phyloP scores from a whole-genome alignment of 2,888 invertebrate species.

The Drosophila hamatofila region DNA sequence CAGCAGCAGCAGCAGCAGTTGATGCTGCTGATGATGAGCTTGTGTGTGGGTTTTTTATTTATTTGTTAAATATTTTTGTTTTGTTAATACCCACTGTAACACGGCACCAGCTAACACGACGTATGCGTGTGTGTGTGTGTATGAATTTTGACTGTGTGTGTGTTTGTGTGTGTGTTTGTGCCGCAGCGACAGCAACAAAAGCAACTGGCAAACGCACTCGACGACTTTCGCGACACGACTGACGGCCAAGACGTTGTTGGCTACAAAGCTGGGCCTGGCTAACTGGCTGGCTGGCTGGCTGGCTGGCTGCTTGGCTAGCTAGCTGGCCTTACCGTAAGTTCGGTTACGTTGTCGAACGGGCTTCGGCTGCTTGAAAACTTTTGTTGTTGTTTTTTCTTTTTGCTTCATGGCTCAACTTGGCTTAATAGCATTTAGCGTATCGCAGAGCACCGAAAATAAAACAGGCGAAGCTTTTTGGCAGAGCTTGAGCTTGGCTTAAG shows the following conservation, averaged over 20 bases:
- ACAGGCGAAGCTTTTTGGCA: conserved; percentile 41
- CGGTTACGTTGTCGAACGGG: conserved; percentile 71
- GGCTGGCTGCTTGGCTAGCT: conserved; percentile 15
- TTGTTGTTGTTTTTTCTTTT: conserved; percentile 39
- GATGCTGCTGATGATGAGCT: conserved; percentile 46
- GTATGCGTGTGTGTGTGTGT: conserved; percentile 21
- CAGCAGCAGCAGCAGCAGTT: conserved; percentile 7
- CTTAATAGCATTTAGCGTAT: conserved; percentile 66
- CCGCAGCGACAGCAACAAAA: conserved; percentile 56
- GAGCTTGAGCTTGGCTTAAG: conserved; percentile 32
- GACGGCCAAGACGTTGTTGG: conserved; percentile 72
- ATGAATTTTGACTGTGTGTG: conserved; percentile 24
- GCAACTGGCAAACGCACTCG: conserved; percentile 83
- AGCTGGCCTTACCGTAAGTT: conserved; percentile 73
- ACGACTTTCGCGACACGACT: conserved; percentile 86
- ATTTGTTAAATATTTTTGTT: conserved; percentile 40
- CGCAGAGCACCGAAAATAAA: conserved; percentile 44
- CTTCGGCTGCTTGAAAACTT: conserved; percentile 44
- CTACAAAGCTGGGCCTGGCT: conserved; percentile 31
- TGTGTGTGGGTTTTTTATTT: conserved; percentile 36
- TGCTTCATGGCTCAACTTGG: conserved; percentile 77
- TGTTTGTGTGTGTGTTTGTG: conserved; percentile 33
- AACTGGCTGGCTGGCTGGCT: conserved; percentile 37
- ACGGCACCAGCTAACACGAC: conserved; percentile 40
- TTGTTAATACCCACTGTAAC: conserved; percentile 55